phyloP scores from a whole-genome alignment of 1,140 invertebrate species.

The Drosophila subobscura region DNA sequence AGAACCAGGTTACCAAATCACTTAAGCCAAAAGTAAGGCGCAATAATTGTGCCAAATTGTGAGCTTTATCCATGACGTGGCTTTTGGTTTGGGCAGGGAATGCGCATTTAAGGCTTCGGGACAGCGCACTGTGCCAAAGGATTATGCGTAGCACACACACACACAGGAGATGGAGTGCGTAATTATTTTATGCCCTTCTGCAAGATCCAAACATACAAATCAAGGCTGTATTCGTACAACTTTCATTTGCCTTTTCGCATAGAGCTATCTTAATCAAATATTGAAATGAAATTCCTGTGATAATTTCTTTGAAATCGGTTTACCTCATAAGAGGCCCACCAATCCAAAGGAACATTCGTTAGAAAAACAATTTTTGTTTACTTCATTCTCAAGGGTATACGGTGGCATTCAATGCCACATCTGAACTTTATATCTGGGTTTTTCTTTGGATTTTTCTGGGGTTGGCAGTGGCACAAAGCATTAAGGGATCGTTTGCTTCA shows the following conservation, averaged over 20 bases:
- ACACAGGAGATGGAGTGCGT: constrained; percentile 21
- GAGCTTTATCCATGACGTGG: constrained; percentile 37
- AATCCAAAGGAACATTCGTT: constrained; percentile 29
- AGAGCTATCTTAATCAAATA: too few species aligned
- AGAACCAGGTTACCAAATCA: constrained; percentile 42
- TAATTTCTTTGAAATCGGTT: too few species aligned
- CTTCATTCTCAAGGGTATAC: constrained; percentile 29
- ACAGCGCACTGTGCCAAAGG: constrained; percentile 39
- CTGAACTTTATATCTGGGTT: constrained; percentile 27
- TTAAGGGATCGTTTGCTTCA: constrained; percentile 60
- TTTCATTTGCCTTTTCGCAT: too few species aligned
- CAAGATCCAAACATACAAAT: constrained; percentile 6
- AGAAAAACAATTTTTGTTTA: constrained; percentile 39
- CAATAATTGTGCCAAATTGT: constrained; percentile 72
- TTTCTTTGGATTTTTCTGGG: constrained; percentile 49
- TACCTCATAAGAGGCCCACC: too few species aligned
- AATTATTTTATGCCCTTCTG: constrained; percentile 46
- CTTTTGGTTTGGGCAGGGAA: constrained; percentile 23
- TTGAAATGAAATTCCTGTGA: too few species aligned
- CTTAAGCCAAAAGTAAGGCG: constrained; percentile 49
- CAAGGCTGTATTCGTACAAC: too few species aligned
- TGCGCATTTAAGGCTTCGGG: constrained; percentile 50
- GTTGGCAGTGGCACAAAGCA: constrained; percentile 55
- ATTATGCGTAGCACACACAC: constrained; percentile 45
- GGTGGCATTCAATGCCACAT: constrained; percentile 17